A percentile compares a stretch with the other conserved stretches of the same genome.
These are phyloP conservation scores for Dimorphilus gyrociliatus DNA, from an alignment of 2,888 invertebrate genomes.

Conservation along the genomic window DNA sequence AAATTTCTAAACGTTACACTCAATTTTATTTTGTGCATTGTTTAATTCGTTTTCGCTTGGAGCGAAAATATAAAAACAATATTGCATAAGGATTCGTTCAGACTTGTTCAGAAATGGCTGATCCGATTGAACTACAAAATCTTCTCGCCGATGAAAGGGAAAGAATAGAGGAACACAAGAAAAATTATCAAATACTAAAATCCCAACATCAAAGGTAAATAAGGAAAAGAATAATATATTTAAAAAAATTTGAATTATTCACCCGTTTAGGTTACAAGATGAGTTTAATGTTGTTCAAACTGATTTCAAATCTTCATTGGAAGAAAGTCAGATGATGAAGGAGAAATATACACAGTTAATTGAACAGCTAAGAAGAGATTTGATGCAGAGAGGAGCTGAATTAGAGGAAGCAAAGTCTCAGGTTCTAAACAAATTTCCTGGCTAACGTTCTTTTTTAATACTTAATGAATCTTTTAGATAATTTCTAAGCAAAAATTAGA, in stretches of 20 bases:
- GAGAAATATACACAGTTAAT: slow-evolving; percentile 30
- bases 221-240: no score
- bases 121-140: slow-evolving; percentile 34
- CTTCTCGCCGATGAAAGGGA: slow-evolving; percentile 32
- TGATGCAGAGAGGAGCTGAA: slow-evolving; percentile 17
- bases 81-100: no score
- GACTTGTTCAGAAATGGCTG: no score
- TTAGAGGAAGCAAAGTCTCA: slow-evolving; percentile 21
- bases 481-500: slow-evolving; percentile 27
- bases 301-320: slow-evolving; percentile 27
- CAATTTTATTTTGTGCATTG: no score
- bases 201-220: slow-evolving; percentile 31
- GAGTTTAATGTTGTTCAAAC: slow-evolving; percentile 24
- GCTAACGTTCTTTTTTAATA: no score
- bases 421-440: slow-evolving; percentile 15
- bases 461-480: slow-evolving; percentile 11
- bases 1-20: no score
- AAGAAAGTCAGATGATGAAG: slow-evolving; percentile 30
- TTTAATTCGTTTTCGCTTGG: no score
- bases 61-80: no score
- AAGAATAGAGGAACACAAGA: slow-evolving; percentile 32
- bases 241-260: no score
- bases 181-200: slow-evolving; percentile 34
- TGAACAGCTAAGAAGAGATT: slow-evolving; percentile 24
- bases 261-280: slow-evolving; percentile 24